phyloP scores from a whole-genome alignment of 2,888 invertebrate species.

The Saturnia japonica region DNA sequence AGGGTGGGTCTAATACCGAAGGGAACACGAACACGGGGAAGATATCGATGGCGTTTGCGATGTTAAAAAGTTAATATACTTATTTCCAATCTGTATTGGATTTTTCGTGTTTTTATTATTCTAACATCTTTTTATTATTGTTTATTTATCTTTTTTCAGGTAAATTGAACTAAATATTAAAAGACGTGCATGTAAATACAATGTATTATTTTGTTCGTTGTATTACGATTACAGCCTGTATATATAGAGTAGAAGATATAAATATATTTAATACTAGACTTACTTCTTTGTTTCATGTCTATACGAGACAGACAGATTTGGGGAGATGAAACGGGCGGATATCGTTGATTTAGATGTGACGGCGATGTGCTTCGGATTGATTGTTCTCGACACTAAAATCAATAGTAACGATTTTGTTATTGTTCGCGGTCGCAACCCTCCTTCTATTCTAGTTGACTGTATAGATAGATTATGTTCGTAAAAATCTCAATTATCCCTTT shows the following conservation, averaged over 20 bases:
- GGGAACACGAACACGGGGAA: neutral
- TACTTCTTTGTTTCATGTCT: slow-evolving; percentile 8
- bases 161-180: neutral
- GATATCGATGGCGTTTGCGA: neutral
- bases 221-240: neutral
- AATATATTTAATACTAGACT: too few species aligned
- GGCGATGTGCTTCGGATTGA: slow-evolving; percentile 63
- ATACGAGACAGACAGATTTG: slow-evolving; percentile 41
- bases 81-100: neutral
- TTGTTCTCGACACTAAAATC: slow-evolving; percentile 76
- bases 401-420: slow-evolving; percentile 74
- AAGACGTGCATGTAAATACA: neutral
- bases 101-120: neutral
- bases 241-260: neutral
- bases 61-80: slow-evolving; percentile 11
- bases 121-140: neutral
- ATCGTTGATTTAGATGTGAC: slow-evolving; percentile 69
- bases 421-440: slow-evolving; percentile 51
- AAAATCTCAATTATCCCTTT: slow-evolving; percentile 9
- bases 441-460: slow-evolving; percentile 6
- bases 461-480: slow-evolving; percentile 2
- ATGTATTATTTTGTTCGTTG: neutral
- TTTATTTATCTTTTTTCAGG: neutral
- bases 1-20: neutral
- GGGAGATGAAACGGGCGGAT: slow-evolving; percentile 65